Percentiles rank a stretch among this genome's conserved stretches.
These are phyloP conservation scores for Sycon ciliatum DNA, from an alignment of 37 sponge, comb jelly and placozoan species.

Conservation along the genomic window DNA sequence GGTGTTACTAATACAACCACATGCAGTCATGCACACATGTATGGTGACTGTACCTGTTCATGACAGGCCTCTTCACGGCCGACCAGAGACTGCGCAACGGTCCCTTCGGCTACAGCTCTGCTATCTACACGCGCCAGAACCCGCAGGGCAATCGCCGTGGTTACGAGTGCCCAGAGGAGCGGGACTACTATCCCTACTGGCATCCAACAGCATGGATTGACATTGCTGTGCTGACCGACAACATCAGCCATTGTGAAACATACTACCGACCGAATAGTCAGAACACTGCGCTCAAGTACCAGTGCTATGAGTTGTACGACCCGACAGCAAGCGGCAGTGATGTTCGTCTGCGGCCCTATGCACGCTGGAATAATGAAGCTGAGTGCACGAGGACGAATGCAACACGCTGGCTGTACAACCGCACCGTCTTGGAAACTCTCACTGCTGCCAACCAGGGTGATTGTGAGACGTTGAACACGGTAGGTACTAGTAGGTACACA, in stretches of 20 bases:
- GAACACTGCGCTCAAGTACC: slow-evolving; percentile 57
- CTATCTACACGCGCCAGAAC: slow-evolving; percentile 88
- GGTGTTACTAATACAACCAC: too few species aligned
- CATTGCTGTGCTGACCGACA: slow-evolving; percentile 73
- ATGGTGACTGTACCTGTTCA: too few species aligned
- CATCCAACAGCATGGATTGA: slow-evolving; percentile 94
- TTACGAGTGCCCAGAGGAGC: slow-evolving; percentile 97
- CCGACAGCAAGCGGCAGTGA: too few species aligned
- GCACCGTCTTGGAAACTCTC: not conserved
- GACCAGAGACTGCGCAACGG: slow-evolving; percentile 75
- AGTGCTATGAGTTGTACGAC: too few species aligned
- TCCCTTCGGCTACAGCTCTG: slow-evolving; percentile 46
- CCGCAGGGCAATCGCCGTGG: slow-evolving; percentile 92
- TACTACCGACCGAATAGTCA: slow-evolving; percentile 69
- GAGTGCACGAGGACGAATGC: slow-evolving; percentile 56
- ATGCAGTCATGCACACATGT: too few species aligned
- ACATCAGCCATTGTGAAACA: slow-evolving; percentile 58
- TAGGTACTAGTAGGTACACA: too few species aligned
- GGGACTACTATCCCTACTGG: slow-evolving; percentile 99
- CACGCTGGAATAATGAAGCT: slow-evolving; percentile 56
- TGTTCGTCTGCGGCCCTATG: slow-evolving; percentile 17
- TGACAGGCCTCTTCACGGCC: slow-evolving; percentile 94
- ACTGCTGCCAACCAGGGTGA: too few species aligned
- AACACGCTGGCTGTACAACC: slow-evolving; percentile 15
- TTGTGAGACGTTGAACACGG: too few species aligned